Percentiles rank a stretch among this genome's conserved stretches.
Evolutionary conservation across 2,113 vertebrate genomes (phyloP).

Genomic region (Pachycephala philippinensis): DNA sequence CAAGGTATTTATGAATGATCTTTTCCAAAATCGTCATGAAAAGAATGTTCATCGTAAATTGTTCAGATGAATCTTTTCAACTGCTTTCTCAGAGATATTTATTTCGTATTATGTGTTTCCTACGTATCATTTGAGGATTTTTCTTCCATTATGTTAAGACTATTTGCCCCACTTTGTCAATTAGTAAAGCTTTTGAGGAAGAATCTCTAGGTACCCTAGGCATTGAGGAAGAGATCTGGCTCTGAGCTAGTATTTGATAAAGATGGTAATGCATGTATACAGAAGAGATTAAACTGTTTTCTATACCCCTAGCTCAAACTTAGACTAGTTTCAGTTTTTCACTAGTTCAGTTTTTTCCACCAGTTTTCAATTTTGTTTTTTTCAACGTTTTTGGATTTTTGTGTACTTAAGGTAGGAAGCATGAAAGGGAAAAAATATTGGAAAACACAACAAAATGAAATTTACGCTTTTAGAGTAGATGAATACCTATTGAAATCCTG

Average conservation of each 20-base stretch:
- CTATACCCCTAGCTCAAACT: not conserved
- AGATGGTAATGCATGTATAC: not conserved
- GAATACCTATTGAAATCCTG: not conserved
- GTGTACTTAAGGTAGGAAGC: not conserved
- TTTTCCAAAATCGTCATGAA: not conserved
- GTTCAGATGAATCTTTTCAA: not conserved
- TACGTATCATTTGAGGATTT: not conserved
- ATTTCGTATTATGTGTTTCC: not conserved
- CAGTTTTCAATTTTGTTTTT: not conserved
- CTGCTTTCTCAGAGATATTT: not conserved
- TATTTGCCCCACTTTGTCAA: not conserved
- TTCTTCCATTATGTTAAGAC: not conserved
- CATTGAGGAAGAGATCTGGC: not conserved
- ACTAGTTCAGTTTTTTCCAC: not conserved
- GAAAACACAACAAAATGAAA: not conserved
- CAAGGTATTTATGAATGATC: not conserved
- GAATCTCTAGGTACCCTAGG: not conserved
- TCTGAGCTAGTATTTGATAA: not conserved
- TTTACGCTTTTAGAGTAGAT: not conserved
- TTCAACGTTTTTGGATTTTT: not conserved
- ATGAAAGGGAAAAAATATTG: not conserved
- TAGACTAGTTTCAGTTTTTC: not conserved
- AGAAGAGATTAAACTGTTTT: not conserved
- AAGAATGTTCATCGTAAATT: not conserved
- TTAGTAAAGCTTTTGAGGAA: not conserved